Evolutionary conservation across 2,888 invertebrate species (phyloP).

Genomic region (Drosophila heteroneura): DNA sequence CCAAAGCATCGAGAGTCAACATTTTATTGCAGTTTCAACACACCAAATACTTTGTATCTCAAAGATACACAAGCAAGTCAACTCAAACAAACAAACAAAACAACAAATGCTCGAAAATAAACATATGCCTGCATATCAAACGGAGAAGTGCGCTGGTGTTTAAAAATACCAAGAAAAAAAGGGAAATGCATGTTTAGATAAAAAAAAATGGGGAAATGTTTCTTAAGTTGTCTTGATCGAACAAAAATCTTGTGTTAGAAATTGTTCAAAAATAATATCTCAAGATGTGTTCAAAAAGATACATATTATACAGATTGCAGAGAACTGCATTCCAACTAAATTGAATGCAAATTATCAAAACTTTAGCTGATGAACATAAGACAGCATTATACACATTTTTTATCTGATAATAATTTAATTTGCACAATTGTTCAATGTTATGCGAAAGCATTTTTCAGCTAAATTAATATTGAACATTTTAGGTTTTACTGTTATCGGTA

Average conservation of each 20-base stretch:
- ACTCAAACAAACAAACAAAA: constrained; percentile 45
- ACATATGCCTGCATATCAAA: constrained; percentile 24
- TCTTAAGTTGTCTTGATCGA: constrained; percentile 22
- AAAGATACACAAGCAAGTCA: constrained; percentile 53
- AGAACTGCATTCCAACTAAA: neutral
- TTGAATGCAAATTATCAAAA: neutral
- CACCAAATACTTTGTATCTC: constrained; percentile 45
- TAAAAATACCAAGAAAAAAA: constrained; percentile 47
- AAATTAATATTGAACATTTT: neutral
- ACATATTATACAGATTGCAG: neutral
- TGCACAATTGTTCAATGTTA: neutral
- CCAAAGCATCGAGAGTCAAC: constrained; percentile 58
- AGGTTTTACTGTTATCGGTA: neutral
- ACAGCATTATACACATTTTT: neutral
- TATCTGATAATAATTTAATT: neutral
- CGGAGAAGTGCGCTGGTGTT: constrained; percentile 33
- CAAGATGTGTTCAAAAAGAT: neutral
- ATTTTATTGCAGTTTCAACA: constrained; percentile 49
- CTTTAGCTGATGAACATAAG: neutral
- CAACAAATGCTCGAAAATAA: constrained; percentile 49
- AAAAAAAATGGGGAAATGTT: constrained; percentile 41
- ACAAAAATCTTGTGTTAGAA: neutral
- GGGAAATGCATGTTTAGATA: constrained; percentile 4
- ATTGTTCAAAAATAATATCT: neutral
- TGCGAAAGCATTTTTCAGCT: neutral